A percentile compares a stretch with the other conserved stretches of the same genome.
phyloP scores from a whole-genome alignment of 2,888 invertebrate genomes.

The Smittia aterrima region DNA sequence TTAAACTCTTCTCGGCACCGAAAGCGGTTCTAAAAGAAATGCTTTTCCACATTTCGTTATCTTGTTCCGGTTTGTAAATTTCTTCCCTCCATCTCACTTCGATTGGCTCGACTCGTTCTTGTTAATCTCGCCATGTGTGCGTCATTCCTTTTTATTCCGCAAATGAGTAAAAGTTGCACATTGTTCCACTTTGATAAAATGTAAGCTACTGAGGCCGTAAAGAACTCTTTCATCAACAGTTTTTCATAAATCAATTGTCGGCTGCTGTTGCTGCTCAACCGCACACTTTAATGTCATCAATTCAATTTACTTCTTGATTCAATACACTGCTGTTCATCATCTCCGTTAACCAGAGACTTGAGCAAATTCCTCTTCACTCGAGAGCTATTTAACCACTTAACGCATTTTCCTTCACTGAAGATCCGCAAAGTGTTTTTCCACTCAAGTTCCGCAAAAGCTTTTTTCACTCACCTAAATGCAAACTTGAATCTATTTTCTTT shows the following conservation, averaged over 20 bases:
- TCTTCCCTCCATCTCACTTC: neutral
- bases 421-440: neutral
- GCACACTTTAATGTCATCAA: slow-evolving; percentile 2
- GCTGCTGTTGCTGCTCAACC: neutral
- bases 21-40: slow-evolving; percentile 25
- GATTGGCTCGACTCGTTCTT: neutral
- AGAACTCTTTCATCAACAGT: neutral
- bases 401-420: neutral
- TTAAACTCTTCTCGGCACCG: neutral
- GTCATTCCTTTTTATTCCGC: neutral
- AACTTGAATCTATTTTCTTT: neutral
- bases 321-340: neutral
- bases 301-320: neutral
- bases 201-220: neutral
- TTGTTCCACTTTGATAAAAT: slow-evolving; percentile 32
- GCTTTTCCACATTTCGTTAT: slow-evolving; percentile 28
- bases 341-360: neutral
- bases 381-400: neutral
- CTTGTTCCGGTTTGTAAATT: slow-evolving; percentile 37
- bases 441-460: neutral
- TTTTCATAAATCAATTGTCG: neutral
- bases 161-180: slow-evolving; percentile 33
- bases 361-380: neutral
- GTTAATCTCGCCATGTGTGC: slow-evolving; percentile 17
- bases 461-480: slow-evolving; percentile 23